phyloP scores from a whole-genome alignment of 2,797 vertebrate genomes.

The Spea hammondii region DNA sequence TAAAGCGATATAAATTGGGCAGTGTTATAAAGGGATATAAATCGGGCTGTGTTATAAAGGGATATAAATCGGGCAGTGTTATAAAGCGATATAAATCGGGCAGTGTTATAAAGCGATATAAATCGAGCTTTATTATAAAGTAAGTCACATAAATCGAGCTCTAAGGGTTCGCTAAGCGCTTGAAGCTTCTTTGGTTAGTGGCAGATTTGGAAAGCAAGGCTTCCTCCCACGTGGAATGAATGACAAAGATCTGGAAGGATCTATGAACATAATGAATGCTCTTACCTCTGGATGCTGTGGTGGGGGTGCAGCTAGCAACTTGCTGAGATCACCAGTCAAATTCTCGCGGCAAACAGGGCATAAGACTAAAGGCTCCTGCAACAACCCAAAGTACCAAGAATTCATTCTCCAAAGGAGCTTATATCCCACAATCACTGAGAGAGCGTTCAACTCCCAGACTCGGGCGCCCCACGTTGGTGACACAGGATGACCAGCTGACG shows the following conservation, averaged over 20 bases:
- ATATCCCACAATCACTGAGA: not conserved
- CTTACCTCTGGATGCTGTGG: constrained; percentile 83
- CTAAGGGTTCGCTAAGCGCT: not conserved
- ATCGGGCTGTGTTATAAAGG: too few relatives aligned
- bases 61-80: too few relatives aligned
- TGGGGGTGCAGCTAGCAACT: constrained; percentile 76
- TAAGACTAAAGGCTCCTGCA: constrained; percentile 77
- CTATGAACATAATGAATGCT: too few relatives aligned
- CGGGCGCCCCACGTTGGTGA: not conserved
- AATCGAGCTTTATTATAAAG: not conserved
- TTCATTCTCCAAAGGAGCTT: too few relatives aligned
- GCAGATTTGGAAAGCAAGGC: not conserved
- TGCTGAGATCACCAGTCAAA: constrained; percentile 75
- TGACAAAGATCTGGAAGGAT: not conserved
- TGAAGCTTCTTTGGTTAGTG: too few relatives aligned
- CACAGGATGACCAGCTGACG: not conserved
- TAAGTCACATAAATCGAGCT: not conserved
- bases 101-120: too few relatives aligned
- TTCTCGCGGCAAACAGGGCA: constrained; percentile 91
- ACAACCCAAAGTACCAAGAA: constrained; percentile 9
- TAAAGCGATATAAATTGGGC: too few relatives aligned
- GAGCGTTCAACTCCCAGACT: too few relatives aligned
- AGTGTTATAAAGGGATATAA: too few relatives aligned
- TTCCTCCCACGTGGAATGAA: not conserved
- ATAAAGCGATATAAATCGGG: too few relatives aligned